Evolutionary conservation across 2,888 invertebrate genomes (phyloP).

Genomic region (Atrina japonica): DNA sequence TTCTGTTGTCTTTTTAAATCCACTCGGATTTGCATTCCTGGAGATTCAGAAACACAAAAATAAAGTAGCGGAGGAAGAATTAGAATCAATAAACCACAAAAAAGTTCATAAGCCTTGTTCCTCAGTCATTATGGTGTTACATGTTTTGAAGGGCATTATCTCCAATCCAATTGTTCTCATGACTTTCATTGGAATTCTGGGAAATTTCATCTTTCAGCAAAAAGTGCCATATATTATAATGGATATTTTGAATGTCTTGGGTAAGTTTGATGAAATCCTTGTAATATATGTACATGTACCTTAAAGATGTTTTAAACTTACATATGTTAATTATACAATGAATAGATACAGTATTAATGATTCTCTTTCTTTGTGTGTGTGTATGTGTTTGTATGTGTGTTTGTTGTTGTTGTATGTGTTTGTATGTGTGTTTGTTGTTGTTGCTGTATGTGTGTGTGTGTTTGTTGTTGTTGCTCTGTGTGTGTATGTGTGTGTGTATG

Average conservation of each 20-base stretch:
- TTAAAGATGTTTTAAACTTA: too few species aligned
- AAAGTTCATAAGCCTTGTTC: slow-evolving; percentile 20
- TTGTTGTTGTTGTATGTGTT: too few species aligned
- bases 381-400: too few species aligned
- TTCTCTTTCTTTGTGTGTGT: too few species aligned
- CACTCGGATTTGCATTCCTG: slow-evolving; percentile 93
- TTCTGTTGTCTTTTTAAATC: slow-evolving; percentile 94
- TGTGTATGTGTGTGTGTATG: too few species aligned
- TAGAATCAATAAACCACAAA: neutral
- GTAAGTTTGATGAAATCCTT: slow-evolving; percentile 80
- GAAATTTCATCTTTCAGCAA: slow-evolving; percentile 90
- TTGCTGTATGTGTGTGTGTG: too few species aligned
- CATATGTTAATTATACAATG: too few species aligned
- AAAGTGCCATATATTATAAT: slow-evolving; percentile 88
- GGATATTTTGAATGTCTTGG: slow-evolving; percentile 85
- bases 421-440: too few species aligned
- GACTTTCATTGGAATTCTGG: slow-evolving; percentile 94
- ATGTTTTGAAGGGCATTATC: slow-evolving; percentile 83
- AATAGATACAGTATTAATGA: too few species aligned
- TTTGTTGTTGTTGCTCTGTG: too few species aligned
- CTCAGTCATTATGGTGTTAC: slow-evolving; percentile 43
- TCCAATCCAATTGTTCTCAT: slow-evolving; percentile 94
- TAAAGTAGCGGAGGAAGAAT: too few species aligned
- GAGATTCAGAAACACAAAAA: slow-evolving; percentile 85
- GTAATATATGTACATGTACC: neutral